phyloP scores from a whole-genome alignment of 2,888 invertebrate species.

The Drosophila heteroneura region DNA sequence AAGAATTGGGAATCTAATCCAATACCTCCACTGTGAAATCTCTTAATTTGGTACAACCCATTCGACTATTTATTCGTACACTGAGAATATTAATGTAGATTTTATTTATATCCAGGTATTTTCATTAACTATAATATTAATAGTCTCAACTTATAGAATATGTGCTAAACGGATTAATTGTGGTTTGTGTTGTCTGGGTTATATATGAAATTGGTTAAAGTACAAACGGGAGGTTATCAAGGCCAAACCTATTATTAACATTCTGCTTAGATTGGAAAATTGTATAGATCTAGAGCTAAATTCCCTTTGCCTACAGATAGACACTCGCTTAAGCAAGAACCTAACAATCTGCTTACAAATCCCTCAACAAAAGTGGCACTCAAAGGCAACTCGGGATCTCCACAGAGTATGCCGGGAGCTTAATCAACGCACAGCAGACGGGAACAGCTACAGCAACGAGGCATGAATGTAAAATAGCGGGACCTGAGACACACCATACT shows the following conservation, averaged over 20 bases:
- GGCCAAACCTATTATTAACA: neutral
- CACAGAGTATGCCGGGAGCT: slow-evolving; percentile 20
- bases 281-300: neutral
- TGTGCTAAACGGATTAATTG: neutral
- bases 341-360: slow-evolving; percentile 1
- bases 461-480: slow-evolving; percentile 11
- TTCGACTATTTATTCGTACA: neutral
- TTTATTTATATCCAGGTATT: neutral
- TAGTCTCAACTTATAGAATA: neutral
- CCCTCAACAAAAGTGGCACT: slow-evolving; percentile 6
- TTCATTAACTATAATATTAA: neutral
- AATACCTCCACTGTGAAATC: neutral
- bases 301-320: neutral
- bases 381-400: slow-evolving; percentile 5
- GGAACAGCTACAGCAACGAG: slow-evolving; percentile 5
- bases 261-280: neutral
- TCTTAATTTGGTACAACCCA: neutral
- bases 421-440: slow-evolving; percentile 34
- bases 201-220: neutral
- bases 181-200: neutral
- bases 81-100: neutral
- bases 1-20: neutral
- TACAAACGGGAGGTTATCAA: neutral
- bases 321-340: neutral
- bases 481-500: slow-evolving; percentile 25